These are phyloP conservation scores for Suncus etruscus DNA, from an alignment of 2,113 vertebrate species.

Conservation along the genomic window DNA sequence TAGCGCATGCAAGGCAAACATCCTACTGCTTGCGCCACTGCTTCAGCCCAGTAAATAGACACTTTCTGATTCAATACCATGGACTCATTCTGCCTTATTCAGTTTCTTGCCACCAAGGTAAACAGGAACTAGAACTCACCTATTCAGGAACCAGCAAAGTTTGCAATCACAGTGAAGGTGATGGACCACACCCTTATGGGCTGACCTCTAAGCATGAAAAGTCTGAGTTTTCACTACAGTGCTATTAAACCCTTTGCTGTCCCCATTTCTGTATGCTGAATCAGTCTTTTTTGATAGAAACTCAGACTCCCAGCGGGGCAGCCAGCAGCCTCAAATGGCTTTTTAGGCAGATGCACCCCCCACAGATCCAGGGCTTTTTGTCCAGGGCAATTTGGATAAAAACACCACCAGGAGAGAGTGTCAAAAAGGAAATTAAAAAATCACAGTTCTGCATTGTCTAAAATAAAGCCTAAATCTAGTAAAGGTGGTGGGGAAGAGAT, in stretches of 20 bases:
- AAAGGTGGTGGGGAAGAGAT: constrained; percentile 65
- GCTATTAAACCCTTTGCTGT: not conserved
- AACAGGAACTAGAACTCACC: not conserved
- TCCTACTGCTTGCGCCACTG: not conserved
- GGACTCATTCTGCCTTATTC: not conserved
- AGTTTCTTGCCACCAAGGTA: not conserved
- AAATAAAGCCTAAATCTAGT: constrained; percentile 68
- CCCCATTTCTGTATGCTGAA: not conserved
- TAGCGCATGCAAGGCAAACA: too few relatives aligned
- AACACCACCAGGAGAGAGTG: constrained; percentile 42
- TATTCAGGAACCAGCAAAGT: not conserved
- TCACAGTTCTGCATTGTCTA: constrained; percentile 64
- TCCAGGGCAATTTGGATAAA: constrained; percentile 54
- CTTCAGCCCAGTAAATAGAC: not conserved
- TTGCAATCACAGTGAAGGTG: not conserved
- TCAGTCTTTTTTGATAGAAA: not conserved
- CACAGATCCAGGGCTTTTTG: not conserved
- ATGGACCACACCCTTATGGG: not conserved
- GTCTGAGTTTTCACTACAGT: not conserved
- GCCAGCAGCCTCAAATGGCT: not conserved
- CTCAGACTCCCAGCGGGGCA: not conserved
- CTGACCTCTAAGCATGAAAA: not conserved
- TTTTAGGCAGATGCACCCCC: not conserved
- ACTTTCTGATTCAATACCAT: not conserved
- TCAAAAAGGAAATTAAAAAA: constrained; percentile 67